Evolutionary conservation across 2,797 vertebrate species (phyloP).

Genomic region (Poeciliopsis presidionis): DNA sequence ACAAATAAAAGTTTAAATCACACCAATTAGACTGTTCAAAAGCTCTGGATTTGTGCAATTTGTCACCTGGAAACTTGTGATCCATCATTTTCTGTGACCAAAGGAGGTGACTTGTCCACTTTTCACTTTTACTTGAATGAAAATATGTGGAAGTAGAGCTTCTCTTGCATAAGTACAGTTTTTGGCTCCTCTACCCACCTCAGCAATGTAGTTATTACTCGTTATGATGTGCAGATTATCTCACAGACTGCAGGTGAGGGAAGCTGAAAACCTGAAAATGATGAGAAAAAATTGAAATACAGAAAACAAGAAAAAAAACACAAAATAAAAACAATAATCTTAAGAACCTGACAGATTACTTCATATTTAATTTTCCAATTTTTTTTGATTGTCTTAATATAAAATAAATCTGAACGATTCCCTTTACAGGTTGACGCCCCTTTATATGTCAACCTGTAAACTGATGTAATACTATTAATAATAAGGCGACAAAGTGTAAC

Average conservation of each 20-base stretch:
- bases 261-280: background rate
- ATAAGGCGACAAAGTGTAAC: background rate
- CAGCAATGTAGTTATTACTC: background rate
- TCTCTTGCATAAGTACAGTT: no score
- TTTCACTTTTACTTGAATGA: no score
- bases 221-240: background rate
- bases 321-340: background rate
- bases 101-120: no score
- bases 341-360: background rate
- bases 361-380: background rate
- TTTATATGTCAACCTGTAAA: background rate
- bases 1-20: background rate
- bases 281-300: background rate
- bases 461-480: background rate
- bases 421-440: background rate
- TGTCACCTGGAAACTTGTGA: no score
- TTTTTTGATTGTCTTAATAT: background rate
- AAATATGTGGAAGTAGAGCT: no score
- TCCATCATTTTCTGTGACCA: no score
- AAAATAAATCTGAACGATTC: background rate
- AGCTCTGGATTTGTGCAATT: background rate
- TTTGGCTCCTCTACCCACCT: no score
- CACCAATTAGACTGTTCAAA: background rate
- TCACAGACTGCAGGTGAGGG: background rate
- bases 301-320: background rate